Base-by-base conservation (phyloP, 2,888 invertebrate species). In the Rotaria socialis region DNA sequence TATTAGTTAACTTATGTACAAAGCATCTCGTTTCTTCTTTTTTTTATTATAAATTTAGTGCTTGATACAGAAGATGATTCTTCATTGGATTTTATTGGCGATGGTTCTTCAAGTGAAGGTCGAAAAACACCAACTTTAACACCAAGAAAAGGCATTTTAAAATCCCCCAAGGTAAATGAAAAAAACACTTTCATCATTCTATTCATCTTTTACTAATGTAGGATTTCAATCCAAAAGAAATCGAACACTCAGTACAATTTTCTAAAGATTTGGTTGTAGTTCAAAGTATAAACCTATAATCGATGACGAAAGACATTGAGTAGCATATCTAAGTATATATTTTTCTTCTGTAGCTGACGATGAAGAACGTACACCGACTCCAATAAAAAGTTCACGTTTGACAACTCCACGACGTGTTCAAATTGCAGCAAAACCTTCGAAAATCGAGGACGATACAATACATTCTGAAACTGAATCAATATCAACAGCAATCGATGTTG, bases 381-480 rank as follows among this genome's bases (percentile, higher is more conserved):
- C 67, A 27, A 35, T 16, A 35, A 67, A 27, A 67, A 27, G 5
- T 35, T 35, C 67, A 27, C 67, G 67, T 67, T 27, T 35, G 2
- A 67, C 67, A 67, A 67, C 67, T 35, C 67, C 67, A 67, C 11
- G 67, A 67, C 67, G 67, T 67, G 67, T 67, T 35, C 67, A 16
- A 67, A 67, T 67, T 14, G 67, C 35, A 35, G 16, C 5, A 22
- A 56, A 67, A 19, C 67, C 67, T 14, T 16, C 35, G 11, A 16
- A 16, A 3, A 16, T 11, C 16, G 27, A 27, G 7, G 16, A 27
- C 16, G 67, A 67, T 35, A 35, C 16, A 5, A 14, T 67, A 16
- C 67, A 27, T 11, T 67, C 67, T 3, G 67, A 67, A 67, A 67
- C 67, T 11, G 67, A 67, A 67, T 67, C 67, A 14, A 67, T 67